Evolutionary conservation across 2,113 vertebrate genomes (phyloP).

Genomic region (Eidolon helvum): DNA sequence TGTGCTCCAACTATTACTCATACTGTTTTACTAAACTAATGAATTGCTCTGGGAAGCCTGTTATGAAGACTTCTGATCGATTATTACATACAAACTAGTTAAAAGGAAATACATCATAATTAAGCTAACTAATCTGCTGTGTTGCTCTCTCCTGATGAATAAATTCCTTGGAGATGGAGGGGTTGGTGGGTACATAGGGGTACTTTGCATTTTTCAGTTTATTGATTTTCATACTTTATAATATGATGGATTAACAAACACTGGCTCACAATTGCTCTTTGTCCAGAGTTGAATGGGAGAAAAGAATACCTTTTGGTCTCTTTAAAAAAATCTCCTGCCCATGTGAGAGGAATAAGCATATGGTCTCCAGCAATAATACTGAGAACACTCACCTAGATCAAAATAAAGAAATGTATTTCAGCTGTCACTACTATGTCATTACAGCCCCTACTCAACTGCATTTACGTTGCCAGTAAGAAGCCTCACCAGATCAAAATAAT

Average conservation of each 20-base stretch:
- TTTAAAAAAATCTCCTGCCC: constrained; percentile 26
- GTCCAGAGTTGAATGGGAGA: constrained; percentile 19
- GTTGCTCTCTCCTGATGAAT: constrained; percentile 28
- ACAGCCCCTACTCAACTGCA: background rate
- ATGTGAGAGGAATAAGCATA: background rate
- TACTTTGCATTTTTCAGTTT: constrained; percentile 2
- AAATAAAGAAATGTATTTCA: constrained; percentile 42
- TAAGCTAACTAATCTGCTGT: constrained; percentile 36
- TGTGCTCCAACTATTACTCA: constrained; percentile 44
- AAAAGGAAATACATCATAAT: constrained; percentile 65
- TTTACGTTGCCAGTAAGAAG: constrained; percentile 53
- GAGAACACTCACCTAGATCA: constrained; percentile 45
- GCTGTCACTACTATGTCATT: constrained; percentile 27
- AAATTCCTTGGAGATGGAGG: background rate
- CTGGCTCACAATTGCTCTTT: constrained; percentile 18
- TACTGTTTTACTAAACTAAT: constrained; percentile 64
- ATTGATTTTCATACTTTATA: constrained; percentile 17
- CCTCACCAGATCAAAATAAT: constrained; percentile 57
- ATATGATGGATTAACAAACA: constrained; percentile 14
- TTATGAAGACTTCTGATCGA: constrained; percentile 66
- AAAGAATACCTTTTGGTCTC: background rate
- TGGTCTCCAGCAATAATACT: background rate
- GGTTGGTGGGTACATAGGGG: background rate
- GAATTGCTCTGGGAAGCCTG: constrained; percentile 67
- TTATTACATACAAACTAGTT: constrained; percentile 47